phyloP scores from a whole-genome alignment of 2,888 invertebrate species.

The Iselma pallidipennis region DNA sequence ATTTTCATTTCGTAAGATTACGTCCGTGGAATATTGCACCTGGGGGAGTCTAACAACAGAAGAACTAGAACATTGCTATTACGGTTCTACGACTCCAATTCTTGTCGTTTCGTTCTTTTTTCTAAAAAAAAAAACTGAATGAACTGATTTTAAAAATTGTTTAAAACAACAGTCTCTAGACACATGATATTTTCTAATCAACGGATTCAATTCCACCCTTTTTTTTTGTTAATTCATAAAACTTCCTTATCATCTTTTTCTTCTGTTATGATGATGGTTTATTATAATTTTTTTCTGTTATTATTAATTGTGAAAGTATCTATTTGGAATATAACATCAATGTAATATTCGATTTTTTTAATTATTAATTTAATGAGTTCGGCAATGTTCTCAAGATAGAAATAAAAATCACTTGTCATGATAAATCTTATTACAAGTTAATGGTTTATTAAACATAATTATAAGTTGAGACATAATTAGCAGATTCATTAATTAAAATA shows the following conservation, averaged over 20 bases:
- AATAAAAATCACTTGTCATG: constrained; percentile 38
- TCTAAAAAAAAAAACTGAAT: background rate
- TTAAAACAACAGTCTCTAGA: too few relatives aligned
- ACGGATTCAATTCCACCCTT: too few relatives aligned
- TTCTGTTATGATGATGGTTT: background rate
- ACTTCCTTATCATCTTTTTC: background rate
- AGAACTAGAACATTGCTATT: constrained; percentile 36
- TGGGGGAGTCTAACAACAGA: constrained; percentile 36
- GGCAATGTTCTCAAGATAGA: constrained; percentile 30
- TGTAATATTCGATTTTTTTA: constrained; percentile 26
- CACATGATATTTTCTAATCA: too few relatives aligned
- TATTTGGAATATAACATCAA: background rate
- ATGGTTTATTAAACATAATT: constrained; percentile 44
- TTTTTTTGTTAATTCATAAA: background rate
- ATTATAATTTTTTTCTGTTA: background rate
- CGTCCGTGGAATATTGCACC: constrained; percentile 42
- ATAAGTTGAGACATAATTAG: constrained; percentile 34
- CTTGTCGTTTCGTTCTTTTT: background rate
- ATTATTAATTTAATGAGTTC: constrained; percentile 38
- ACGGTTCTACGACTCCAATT: constrained; percentile 17
- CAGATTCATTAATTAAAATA: constrained; percentile 31
- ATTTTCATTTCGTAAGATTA: constrained; percentile 45
- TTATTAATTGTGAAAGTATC: background rate
- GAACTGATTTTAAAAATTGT: background rate
- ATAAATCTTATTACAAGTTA: constrained; percentile 41